phyloP scores from a whole-genome alignment of 2,888 invertebrate genomes.

The Coleophora flavipennella region DNA sequence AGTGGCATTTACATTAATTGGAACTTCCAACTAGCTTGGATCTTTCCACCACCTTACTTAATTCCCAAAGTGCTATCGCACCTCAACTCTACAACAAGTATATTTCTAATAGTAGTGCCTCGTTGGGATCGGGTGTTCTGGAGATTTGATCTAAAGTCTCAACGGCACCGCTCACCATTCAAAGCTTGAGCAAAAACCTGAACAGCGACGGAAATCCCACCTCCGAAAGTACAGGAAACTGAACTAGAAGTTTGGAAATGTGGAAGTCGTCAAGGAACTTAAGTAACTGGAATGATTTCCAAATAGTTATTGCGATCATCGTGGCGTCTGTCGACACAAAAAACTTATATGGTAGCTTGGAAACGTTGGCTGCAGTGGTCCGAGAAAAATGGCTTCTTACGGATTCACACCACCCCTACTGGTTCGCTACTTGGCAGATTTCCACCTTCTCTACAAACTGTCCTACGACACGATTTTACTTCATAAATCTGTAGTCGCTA shows the following conservation, averaged over 20 bases:
- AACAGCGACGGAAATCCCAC: slow-evolving; percentile 8
- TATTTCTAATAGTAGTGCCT: slow-evolving; percentile 14
- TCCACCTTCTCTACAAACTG: slow-evolving; percentile 7
- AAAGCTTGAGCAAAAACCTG: slow-evolving; percentile 5
- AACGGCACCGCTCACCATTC: slow-evolving; percentile 9
- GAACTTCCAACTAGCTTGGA: slow-evolving; percentile 9
- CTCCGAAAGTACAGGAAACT: slow-evolving; percentile 8
- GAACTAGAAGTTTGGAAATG: slow-evolving; percentile 15
- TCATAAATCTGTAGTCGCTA: slow-evolving; percentile 15
- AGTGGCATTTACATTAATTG: slow-evolving; percentile 15
- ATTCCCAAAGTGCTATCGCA: slow-evolving; percentile 9
- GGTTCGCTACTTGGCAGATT: slow-evolving; percentile 9
- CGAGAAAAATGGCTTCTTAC: neutral
- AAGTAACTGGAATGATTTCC: slow-evolving; percentile 2
- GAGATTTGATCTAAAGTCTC: slow-evolving; percentile 9
- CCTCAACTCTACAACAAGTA: slow-evolving; percentile 6
- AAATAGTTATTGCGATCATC: slow-evolving; percentile 4
- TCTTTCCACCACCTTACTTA: slow-evolving; percentile 11
- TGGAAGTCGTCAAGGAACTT: slow-evolving; percentile 13
- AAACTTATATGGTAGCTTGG: slow-evolving; percentile 11
- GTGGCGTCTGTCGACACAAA: slow-evolving; percentile 12
- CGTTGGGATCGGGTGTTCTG: slow-evolving; percentile 12
- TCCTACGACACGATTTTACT: slow-evolving; percentile 12
- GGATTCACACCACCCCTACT: neutral
- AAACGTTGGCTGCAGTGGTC: slow-evolving; percentile 11